Percentiles rank a stretch among this genome's conserved stretches.
Conservation (phyloP, 2,888 invertebrate species). For the Gari tellinella region DNA sequence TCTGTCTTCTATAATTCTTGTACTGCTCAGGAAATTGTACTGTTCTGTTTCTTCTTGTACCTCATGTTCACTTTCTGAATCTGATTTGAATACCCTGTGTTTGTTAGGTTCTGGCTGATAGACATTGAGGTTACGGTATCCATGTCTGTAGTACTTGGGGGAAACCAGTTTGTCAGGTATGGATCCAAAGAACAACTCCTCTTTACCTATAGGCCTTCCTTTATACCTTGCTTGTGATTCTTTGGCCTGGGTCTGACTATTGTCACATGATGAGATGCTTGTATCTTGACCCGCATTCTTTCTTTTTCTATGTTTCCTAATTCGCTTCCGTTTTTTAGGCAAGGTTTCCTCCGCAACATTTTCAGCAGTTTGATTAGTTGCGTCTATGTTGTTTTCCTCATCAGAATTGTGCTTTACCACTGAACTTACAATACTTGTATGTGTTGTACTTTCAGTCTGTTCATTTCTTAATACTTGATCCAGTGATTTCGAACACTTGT, state of each 20-base stretch:
- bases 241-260: not conserved
- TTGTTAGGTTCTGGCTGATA: slow-evolving; percentile 42
- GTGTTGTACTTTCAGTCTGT: too few species aligned
- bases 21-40: slow-evolving; percentile 52
- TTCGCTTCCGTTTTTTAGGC: too few species aligned
- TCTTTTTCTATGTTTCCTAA: too few species aligned
- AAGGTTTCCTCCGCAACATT: too few species aligned
- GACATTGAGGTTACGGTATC: slow-evolving; percentile 41
- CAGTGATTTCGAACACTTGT: too few species aligned
- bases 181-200: slow-evolving; percentile 38
- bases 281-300: too few species aligned
- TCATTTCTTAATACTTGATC: too few species aligned
- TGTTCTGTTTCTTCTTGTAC: slow-evolving; percentile 37
- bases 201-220: slow-evolving; percentile 26
- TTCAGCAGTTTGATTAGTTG: too few species aligned
- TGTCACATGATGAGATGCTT: too few species aligned
- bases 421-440: too few species aligned
- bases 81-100: slow-evolving; percentile 43
- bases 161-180: slow-evolving; percentile 49
- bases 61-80: slow-evolving; percentile 39
- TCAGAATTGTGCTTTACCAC: too few species aligned
- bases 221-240: slow-evolving; percentile 2
- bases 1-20: slow-evolving; percentile 16
- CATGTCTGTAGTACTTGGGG: slow-evolving; percentile 46
- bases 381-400: too few species aligned